These are phyloP conservation scores for Alviniconcha strummeri DNA, from an alignment of 2,888 invertebrate species.

Conservation along the genomic window DNA sequence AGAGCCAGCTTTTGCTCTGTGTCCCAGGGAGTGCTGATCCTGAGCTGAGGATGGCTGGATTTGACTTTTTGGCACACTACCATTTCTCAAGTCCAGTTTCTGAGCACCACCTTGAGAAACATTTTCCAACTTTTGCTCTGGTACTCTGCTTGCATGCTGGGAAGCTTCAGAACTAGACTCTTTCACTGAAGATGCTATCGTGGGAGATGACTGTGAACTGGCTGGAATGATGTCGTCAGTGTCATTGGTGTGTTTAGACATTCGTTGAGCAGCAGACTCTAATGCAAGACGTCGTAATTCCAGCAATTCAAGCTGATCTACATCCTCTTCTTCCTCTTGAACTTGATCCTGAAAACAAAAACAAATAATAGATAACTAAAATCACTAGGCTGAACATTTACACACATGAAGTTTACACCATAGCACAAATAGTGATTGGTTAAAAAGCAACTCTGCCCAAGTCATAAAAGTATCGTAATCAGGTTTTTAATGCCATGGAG, in stretches of 20 bases:
- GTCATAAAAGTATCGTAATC: background rate
- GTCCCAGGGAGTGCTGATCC: background rate
- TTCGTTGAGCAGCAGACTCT: constrained; percentile 47
- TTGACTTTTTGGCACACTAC: background rate
- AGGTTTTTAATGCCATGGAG: background rate
- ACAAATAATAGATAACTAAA: background rate
- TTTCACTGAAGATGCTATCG: background rate
- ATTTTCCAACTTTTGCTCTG: background rate
- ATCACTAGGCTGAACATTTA: background rate
- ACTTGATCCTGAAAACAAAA: background rate
- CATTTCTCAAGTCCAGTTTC: background rate
- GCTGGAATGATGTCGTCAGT: background rate
- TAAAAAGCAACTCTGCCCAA: background rate
- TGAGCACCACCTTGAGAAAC: background rate
- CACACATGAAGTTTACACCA: background rate
- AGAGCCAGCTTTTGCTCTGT: background rate
- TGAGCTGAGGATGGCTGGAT: background rate
- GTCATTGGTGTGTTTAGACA: constrained; percentile 24
- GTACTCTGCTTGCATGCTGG: background rate
- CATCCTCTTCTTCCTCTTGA: constrained; percentile 48
- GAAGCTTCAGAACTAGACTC: constrained; percentile 2
- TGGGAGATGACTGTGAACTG: constrained; percentile 6
- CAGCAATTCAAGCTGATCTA: constrained; percentile 46
- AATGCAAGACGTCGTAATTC: constrained; percentile 61
- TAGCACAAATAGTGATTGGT: background rate